Evolutionary conservation across 2,113 vertebrate species (phyloP).

Genomic region (Oreochromis spilurus): DNA sequence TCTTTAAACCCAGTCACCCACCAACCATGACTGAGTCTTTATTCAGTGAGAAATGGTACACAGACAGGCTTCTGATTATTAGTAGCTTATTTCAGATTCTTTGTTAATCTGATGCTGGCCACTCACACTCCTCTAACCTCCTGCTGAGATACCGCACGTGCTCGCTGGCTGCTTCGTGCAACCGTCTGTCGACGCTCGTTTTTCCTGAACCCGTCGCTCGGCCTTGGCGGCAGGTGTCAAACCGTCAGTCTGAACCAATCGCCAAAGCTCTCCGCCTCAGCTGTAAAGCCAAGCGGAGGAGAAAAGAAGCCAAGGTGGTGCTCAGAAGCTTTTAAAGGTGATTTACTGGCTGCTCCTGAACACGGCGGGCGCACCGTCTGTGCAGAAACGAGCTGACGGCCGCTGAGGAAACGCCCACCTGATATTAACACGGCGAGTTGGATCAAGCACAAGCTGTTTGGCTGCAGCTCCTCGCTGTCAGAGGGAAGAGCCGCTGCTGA

Average conservation of each 20-base stretch:
- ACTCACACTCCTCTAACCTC: neutral
- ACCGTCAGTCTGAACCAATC: neutral
- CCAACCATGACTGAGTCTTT: neutral
- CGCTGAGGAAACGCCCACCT: conserved; percentile 15
- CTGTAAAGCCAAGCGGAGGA: neutral
- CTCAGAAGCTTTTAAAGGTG: conserved; percentile 28
- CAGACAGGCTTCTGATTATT: neutral
- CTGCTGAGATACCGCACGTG: neutral
- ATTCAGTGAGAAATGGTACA: neutral
- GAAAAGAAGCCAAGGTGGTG: neutral
- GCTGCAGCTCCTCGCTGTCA: neutral
- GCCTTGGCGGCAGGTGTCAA: neutral
- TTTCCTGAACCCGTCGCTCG: neutral
- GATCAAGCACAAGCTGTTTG: conserved; percentile 1
- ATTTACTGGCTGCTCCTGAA: conserved; percentile 9
- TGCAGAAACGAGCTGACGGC: conserved; percentile 11
- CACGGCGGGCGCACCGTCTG: neutral
- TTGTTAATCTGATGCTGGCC: neutral
- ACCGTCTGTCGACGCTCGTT: neutral
- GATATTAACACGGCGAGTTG: conserved; percentile 10
- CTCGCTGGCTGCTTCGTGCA: neutral
- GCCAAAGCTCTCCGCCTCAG: neutral
- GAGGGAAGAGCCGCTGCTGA: neutral
- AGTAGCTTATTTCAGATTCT: neutral
- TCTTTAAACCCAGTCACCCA: neutral